Base-by-base conservation (phyloP, 2,888 invertebrate genomes). In the Pasiphila rectangulata region DNA sequence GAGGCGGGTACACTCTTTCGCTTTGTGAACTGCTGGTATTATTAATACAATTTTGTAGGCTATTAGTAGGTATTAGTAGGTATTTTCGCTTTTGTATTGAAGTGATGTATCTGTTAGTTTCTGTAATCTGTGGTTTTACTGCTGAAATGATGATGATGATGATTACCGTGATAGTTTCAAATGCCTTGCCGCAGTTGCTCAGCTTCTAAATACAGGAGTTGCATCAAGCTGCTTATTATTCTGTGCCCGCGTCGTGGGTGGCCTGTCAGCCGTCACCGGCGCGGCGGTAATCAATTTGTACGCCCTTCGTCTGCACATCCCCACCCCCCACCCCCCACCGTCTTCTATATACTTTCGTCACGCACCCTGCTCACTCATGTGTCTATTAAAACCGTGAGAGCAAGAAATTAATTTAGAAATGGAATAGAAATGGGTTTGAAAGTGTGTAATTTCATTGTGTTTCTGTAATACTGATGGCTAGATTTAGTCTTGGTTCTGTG, bases 231-330 rank as follows among this genome's bases (percentile, higher is more conserved):
- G 6, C 32, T 27, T 6, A 25, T 34, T 45, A 42, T 37, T 37
- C 50, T 23, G 41, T 17, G 49, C 9, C 50, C 45, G 49, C 82
- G 48, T 63, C 72, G 78, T 85, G 88, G 86, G 88, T 86, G 87
- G 87, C 63, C 67, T 74, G 81, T 75, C 80, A 73, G 75, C 70
- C 65, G 70, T 80, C 83, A 76, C 75, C 73, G 75, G 67, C 32
- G 32, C 32, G 32, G 66, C 64, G 63, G 77, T 82, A 85, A 86
- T 86, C 86, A 83, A 86, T 87, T 87, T 85, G 80, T 84, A 83
- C 79, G 85, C 82, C 78, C 79, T 77, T 80, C 80, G 67, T 61
- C 61, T 57, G 65, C 67, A 61, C 68, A 61, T 68, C 70, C 61
- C 66, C 63, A 60, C 64, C 65, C 54, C 61, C 29, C 63, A 62